phyloP scores from a whole-genome alignment of 2,797 vertebrate genomes.

The Lacerta bilineata region DNA sequence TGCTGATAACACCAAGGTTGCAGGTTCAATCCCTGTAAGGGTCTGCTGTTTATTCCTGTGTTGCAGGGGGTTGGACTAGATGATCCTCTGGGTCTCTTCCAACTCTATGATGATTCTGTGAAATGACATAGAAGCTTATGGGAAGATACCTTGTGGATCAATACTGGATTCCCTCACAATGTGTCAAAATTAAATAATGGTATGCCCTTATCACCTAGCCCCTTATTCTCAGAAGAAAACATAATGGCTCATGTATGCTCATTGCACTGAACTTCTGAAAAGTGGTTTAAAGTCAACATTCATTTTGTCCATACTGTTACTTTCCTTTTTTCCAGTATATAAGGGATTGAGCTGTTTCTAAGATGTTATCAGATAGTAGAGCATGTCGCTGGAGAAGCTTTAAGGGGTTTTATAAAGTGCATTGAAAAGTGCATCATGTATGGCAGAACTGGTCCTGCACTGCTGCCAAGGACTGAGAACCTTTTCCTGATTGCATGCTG shows the following conservation, averaged over 20 bases:
- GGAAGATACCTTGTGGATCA: neutral
- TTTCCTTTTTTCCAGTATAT: neutral
- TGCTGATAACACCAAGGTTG: too few relatives aligned
- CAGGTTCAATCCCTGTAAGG: too few relatives aligned
- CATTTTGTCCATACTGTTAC: neutral
- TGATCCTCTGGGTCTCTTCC: too few relatives aligned
- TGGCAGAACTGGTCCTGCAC: slow-evolving; percentile 47
- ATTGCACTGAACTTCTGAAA: neutral
- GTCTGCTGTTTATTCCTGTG: too few relatives aligned
- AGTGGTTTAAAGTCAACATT: neutral
- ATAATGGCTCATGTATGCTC: neutral
- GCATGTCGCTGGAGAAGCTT: neutral
- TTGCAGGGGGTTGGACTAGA: too few relatives aligned
- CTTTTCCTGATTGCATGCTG: slow-evolving; percentile 3
- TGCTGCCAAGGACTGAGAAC: slow-evolving; percentile 13
- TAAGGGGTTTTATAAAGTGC: slow-evolving; percentile 42
- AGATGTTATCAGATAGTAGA: neutral
- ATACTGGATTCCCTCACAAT: neutral
- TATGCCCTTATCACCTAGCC: neutral
- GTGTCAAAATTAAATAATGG: neutral
- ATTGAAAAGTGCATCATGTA: slow-evolving; percentile 37
- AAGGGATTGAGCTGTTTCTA: neutral
- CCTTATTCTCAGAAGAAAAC: neutral
- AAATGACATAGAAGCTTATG: neutral
- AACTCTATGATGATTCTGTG: too few relatives aligned